phyloP scores from a whole-genome alignment of 2,797 vertebrate genomes.

The Pelodytes ibericus region DNA sequence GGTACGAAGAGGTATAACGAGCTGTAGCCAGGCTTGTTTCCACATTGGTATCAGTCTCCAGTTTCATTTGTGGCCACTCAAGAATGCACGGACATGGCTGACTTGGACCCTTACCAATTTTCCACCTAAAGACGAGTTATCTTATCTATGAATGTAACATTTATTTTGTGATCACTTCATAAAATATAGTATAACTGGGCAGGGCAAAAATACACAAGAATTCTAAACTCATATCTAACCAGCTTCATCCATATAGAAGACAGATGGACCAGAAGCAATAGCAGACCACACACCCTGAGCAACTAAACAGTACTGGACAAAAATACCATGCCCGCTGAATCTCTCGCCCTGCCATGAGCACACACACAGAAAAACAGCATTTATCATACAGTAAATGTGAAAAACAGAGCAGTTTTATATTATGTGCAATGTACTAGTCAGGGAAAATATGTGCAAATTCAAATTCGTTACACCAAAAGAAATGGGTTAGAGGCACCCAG shows the following conservation, averaged over 20 bases:
- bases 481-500: no score
- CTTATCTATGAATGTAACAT: neutral
- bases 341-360: no score
- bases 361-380: no score
- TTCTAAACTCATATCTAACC: neutral
- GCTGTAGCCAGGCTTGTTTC: no score
- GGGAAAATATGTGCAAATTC: no score
- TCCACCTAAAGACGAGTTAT: neutral
- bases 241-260: neutral
- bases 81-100: neutral
- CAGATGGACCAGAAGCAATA: neutral
- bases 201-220: neutral
- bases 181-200: neutral
- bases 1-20: no score
- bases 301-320: neutral
- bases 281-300: neutral
- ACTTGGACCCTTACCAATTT: neutral
- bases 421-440: no score
- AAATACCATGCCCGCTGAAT: neutral
- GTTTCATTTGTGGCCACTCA: no score
- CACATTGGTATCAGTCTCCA: no score
- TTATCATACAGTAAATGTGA: no score
- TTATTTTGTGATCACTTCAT: neutral
- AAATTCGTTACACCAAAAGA: no score
- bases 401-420: no score